Evolutionary conservation across 1,140 invertebrate species (phyloP).

Genomic region (Asobara japonica): DNA sequence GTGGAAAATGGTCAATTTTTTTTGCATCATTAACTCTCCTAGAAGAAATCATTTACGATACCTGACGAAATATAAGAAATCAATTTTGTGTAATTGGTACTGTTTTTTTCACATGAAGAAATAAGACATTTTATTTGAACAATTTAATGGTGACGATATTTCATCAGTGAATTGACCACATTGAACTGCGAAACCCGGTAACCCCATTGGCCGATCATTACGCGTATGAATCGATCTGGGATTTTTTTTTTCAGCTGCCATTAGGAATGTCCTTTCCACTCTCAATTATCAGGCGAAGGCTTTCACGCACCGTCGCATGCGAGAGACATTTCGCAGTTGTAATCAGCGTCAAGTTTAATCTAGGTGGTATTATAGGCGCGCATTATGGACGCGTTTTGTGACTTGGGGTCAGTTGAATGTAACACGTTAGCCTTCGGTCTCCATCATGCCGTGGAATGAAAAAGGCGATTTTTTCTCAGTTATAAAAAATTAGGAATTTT

Average conservation of each 20-base stretch:
- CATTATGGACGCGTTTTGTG: not conserved
- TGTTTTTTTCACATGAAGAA: too few relatives aligned
- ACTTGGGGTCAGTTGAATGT: not conserved
- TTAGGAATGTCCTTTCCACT: slow-evolving; percentile 46
- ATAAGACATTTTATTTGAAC: too few relatives aligned
- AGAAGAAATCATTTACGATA: too few relatives aligned
- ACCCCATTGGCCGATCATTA: not conserved
- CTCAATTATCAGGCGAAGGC: slow-evolving; percentile 45
- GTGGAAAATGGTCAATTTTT: too few relatives aligned
- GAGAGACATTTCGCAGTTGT: slow-evolving; percentile 25
- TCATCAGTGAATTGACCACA: not conserved
- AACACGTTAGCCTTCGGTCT: slow-evolving; percentile 7
- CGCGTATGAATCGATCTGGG: not conserved
- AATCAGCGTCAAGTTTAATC: not conserved
- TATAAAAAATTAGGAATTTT: too few relatives aligned
- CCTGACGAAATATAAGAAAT: too few relatives aligned
- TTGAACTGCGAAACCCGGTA: not conserved
- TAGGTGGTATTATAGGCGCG: not conserved
- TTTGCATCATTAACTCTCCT: too few relatives aligned
- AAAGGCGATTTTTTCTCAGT: too few relatives aligned
- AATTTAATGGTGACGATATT: not conserved
- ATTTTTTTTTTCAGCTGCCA: too few relatives aligned
- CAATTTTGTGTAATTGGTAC: too few relatives aligned
- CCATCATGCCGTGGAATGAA: not conserved
- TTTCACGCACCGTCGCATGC: slow-evolving; percentile 46